These are phyloP conservation scores for Pogonocherus hispidulus DNA, from an alignment of 2,888 invertebrate genomes.

Conservation along the genomic window DNA sequence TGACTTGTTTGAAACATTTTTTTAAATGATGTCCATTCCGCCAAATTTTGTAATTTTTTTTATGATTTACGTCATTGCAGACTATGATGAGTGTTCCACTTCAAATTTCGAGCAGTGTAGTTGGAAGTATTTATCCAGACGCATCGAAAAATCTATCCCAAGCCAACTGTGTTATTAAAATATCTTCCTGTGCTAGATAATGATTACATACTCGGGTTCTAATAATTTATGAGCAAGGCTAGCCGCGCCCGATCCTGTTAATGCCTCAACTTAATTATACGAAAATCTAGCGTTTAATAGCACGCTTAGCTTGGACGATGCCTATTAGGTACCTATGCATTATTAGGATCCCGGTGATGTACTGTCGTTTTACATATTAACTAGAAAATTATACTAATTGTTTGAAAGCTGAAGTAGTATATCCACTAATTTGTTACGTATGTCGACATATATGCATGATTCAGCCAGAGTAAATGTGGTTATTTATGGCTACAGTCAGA, in stretches of 20 bases:
- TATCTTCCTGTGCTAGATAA: constrained; percentile 24
- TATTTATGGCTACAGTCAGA: too few relatives aligned
- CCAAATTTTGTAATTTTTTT: too few relatives aligned
- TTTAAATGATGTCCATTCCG: too few relatives aligned
- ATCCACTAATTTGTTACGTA: not conserved
- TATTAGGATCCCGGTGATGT: constrained; percentile 53
- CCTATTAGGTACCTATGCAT: constrained; percentile 51
- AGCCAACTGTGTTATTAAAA: not conserved
- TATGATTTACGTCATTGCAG: too few relatives aligned
- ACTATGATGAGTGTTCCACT: too few relatives aligned
- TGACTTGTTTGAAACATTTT: too few relatives aligned
- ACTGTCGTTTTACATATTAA: constrained; percentile 56
- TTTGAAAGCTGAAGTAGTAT: constrained; percentile 40
- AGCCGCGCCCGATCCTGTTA: constrained; percentile 56
- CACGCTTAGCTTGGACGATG: constrained; percentile 53
- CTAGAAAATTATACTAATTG: constrained; percentile 54
- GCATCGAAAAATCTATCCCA: not conserved
- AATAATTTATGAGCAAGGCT: constrained; percentile 59
- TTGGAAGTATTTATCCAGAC: too few relatives aligned
- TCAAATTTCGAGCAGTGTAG: too few relatives aligned
- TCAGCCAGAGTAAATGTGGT: too few relatives aligned
- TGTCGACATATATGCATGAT: not conserved
- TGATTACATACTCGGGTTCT: constrained; percentile 47
- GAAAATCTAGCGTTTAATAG: constrained; percentile 60
- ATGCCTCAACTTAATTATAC: constrained; percentile 60